Percentiles rank a stretch among this genome's conserved stretches.
These are phyloP conservation scores for Drosophila atripex DNA, from an alignment of 2,888 invertebrate species.

Conservation along the genomic window DNA sequence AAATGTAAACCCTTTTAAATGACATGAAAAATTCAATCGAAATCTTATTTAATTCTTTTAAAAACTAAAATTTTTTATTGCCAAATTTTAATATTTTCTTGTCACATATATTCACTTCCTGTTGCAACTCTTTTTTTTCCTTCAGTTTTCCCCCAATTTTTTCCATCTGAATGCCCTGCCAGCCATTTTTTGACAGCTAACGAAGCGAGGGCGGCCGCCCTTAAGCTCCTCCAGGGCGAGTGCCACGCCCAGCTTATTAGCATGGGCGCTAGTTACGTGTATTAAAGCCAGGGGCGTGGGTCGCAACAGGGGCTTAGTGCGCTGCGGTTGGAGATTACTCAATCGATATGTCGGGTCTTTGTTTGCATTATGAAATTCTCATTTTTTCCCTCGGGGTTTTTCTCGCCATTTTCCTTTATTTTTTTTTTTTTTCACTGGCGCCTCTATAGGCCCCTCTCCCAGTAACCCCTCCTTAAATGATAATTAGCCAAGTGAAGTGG, in stretches of 20 bases:
- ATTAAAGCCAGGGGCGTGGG: not conserved
- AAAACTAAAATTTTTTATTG: too few relatives aligned
- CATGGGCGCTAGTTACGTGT: slow-evolving; percentile 40
- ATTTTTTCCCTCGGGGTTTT: not conserved
- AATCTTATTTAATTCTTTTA: too few relatives aligned
- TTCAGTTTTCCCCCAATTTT: not conserved
- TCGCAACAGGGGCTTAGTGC: not conserved
- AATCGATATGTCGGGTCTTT: slow-evolving; percentile 17
- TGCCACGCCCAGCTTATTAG: slow-evolving; percentile 67
- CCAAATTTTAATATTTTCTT: not conserved
- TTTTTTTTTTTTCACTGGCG: slow-evolving; percentile 1
- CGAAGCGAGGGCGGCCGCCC: slow-evolving; percentile 39
- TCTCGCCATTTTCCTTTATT: too few relatives aligned
- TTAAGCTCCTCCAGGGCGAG: slow-evolving; percentile 36
- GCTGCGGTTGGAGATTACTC: slow-evolving; percentile 9
- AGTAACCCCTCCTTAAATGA: slow-evolving; percentile 32
- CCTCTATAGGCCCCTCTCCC: slow-evolving; percentile 1
- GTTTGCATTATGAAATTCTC: slow-evolving; percentile 45
- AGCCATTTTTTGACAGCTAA: slow-evolving; percentile 48
- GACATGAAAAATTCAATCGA: too few relatives aligned
- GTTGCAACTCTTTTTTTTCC: not conserved
- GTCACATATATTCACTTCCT: not conserved
- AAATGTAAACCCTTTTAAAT: not conserved
- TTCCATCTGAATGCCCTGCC: slow-evolving; percentile 1
- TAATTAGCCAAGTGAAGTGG: slow-evolving; percentile 37